Percentiles rank a stretch among this genome's conserved stretches.
Evolutionary conservation across 2,797 vertebrate species (phyloP).

Genomic region (Sciurus carolinensis): DNA sequence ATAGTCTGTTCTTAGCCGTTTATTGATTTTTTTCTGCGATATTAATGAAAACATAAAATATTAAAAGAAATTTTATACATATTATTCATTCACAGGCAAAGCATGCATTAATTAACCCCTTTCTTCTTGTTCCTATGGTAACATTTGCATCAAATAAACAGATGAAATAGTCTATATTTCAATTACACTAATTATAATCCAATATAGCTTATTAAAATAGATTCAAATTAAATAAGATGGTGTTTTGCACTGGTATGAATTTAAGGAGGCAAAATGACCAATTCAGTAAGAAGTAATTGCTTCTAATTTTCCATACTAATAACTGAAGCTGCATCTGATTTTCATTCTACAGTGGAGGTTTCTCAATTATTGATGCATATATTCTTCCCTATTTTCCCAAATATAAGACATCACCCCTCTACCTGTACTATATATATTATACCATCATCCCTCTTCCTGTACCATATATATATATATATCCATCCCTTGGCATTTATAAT

Average conservation of each 20-base stretch:
- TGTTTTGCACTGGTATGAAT: constrained; percentile 69
- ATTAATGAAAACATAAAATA: constrained; percentile 70
- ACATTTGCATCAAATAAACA: constrained; percentile 85
- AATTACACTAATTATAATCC: constrained; percentile 86
- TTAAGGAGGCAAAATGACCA: constrained; percentile 60
- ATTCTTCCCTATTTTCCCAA: neutral
- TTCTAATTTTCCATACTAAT: constrained; percentile 82
- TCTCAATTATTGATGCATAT: neutral
- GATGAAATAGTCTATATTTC: constrained; percentile 83
- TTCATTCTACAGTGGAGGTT: neutral
- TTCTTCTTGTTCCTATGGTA: constrained; percentile 81
- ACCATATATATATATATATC: neutral
- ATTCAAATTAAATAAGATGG: constrained; percentile 81
- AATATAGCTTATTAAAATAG: constrained; percentile 84
- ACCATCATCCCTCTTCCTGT: neutral
- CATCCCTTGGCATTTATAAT: neutral
- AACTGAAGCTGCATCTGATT: constrained; percentile 49
- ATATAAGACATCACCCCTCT: neutral
- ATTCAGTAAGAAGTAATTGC: constrained; percentile 76
- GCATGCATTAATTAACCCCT: constrained; percentile 74
- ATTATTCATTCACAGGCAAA: constrained; percentile 79
- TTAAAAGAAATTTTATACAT: constrained; percentile 71
- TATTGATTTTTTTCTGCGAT: constrained; percentile 69
- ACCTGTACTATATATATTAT: neutral
- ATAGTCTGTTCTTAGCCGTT: constrained; percentile 41